Evolutionary conservation across 1,140 invertebrate species (phyloP).

Genomic region (Lepidotrigona ventralis): DNA sequence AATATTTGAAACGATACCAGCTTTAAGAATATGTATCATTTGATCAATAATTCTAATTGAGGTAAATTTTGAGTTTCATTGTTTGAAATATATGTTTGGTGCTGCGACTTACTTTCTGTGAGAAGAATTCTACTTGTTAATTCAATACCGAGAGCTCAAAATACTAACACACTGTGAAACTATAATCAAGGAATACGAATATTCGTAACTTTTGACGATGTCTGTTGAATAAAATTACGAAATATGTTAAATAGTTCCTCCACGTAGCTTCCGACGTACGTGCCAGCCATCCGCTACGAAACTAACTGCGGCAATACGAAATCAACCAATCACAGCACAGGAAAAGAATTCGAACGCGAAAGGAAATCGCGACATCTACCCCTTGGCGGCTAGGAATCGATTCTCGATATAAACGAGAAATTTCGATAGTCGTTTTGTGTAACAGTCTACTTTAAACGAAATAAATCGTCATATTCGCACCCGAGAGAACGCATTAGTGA

Average conservation of each 20-base stretch:
- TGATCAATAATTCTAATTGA: neutral
- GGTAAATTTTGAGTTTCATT: neutral
- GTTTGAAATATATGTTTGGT: neutral
- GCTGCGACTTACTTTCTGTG: neutral
- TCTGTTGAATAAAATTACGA: neutral
- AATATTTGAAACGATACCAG: no score
- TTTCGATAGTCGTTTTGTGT: neutral
- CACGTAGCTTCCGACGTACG: neutral
- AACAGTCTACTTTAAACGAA: neutral
- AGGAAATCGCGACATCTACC: neutral
- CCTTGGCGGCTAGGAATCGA: neutral
- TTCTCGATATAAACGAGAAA: neutral
- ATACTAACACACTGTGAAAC: rapidly evolving
- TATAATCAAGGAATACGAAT: neutral
- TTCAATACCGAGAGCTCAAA: neutral
- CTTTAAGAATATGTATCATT: neutral
- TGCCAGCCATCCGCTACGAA: neutral
- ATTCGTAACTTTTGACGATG: neutral
- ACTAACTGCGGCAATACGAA: neutral
- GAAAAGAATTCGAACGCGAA: neutral
- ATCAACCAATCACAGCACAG: neutral
- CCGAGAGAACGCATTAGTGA: neutral
- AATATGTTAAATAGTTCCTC: neutral
- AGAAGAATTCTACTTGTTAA: neutral
- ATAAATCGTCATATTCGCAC: neutral